phyloP scores from a whole-genome alignment of 2,113 vertebrate genomes.

The Percopsis transmontana region DNA sequence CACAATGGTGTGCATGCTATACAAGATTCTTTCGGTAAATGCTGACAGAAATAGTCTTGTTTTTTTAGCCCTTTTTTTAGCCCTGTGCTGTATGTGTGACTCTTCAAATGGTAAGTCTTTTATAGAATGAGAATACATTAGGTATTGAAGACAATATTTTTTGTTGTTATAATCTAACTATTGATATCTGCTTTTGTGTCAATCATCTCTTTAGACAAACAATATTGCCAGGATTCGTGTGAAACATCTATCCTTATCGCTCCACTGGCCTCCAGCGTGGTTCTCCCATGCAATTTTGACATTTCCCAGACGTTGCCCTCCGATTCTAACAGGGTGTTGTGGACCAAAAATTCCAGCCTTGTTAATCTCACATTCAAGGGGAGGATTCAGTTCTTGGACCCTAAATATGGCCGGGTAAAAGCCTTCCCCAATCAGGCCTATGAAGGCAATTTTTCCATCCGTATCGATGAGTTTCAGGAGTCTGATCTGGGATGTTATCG shows the following conservation, averaged over 20 bases:
- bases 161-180: neutral
- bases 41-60: constrained; percentile 6
- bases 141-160: neutral
- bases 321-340: constrained; percentile 5
- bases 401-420: constrained; percentile 58
- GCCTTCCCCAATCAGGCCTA: constrained; percentile 54
- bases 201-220: constrained; percentile 19
- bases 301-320: fast-evolving
- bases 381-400: constrained; percentile 30
- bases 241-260: neutral
- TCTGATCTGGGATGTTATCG: constrained; percentile 64
- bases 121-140: neutral
- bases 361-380: constrained; percentile 18
- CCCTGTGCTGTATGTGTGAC: constrained; percentile 18
- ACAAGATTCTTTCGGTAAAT: constrained; percentile 3
- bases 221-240: neutral
- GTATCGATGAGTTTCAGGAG: constrained; percentile 45
- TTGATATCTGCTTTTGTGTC: neutral
- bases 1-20: neutral
- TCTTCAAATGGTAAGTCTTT: constrained; percentile 54
- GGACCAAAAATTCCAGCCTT: constrained; percentile 35
- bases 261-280: constrained; percentile 50
- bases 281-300: constrained; percentile 51
- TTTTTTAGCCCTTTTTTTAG: constrained; percentile 24
- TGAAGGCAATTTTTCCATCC: constrained; percentile 67